phyloP scores from a whole-genome alignment of 2,113 vertebrate genomes.

The Lates calcarifer region DNA sequence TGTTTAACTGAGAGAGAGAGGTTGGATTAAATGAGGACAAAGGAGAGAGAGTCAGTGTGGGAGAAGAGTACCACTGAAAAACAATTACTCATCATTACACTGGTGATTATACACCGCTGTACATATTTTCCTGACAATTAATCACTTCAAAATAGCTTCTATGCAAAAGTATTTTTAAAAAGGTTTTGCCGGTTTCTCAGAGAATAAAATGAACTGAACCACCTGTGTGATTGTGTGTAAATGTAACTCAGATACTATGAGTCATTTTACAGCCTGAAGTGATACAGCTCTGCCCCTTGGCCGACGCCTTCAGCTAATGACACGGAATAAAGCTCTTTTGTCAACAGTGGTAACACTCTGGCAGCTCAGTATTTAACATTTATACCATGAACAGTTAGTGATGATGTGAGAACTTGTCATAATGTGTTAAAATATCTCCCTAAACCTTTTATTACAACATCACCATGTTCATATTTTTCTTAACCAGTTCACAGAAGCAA shows the following conservation, averaged over 20 bases:
- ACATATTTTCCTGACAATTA: neutral
- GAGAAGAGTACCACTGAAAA: conserved; percentile 16
- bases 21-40: conserved; percentile 43
- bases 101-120: neutral
- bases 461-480: neutral
- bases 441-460: neutral
- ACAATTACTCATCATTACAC: conserved; percentile 20
- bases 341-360: neutral
- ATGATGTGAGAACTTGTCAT: neutral
- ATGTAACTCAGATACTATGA: conserved; percentile 10
- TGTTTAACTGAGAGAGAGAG: conserved; percentile 59
- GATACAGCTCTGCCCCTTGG: neutral
- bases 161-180: neutral
- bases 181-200: neutral
- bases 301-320: neutral
- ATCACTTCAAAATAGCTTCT: neutral
- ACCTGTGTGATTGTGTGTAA: conserved; percentile 14
- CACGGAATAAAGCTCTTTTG: conserved; percentile 25
- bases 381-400: neutral
- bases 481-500: too few relatives aligned
- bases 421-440: neutral
- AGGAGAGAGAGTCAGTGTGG: conserved; percentile 18
- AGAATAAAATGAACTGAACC: neutral
- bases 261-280: conserved; percentile 23
- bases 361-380: neutral